Evolutionary conservation across 2,113 vertebrate genomes (phyloP).

Genomic region (Ploceus nigricollis): DNA sequence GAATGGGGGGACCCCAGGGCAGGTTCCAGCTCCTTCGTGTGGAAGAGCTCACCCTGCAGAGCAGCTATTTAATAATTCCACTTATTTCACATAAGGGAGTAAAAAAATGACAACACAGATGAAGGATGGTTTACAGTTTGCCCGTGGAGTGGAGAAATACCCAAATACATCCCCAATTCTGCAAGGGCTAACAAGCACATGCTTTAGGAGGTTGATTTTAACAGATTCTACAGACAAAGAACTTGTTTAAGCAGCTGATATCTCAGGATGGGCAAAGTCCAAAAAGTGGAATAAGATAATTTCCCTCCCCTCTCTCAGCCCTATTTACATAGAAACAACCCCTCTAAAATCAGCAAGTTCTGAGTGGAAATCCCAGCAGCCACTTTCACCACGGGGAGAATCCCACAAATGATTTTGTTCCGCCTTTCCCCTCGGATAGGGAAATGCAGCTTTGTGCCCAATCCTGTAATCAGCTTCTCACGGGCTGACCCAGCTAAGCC

Average conservation of each 20-base stretch:
- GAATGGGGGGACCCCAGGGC: rapidly evolving
- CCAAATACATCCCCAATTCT: background rate
- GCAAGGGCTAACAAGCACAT: rapidly evolving
- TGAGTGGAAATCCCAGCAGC: background rate
- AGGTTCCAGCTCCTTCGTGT: background rate
- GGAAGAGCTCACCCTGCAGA: background rate
- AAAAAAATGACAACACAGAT: rapidly evolving
- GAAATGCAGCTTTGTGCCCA: background rate
- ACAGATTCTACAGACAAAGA: rapidly evolving
- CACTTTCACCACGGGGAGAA: background rate
- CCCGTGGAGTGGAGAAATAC: rapidly evolving
- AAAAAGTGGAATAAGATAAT: background rate
- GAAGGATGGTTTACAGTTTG: background rate
- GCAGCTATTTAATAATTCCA: background rate
- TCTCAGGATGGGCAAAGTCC: background rate
- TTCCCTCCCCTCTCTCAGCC: background rate
- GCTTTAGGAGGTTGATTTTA: background rate
- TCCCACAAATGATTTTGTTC: background rate
- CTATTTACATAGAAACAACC: background rate
- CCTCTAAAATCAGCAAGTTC: background rate
- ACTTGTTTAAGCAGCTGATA: background rate
- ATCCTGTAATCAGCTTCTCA: background rate
- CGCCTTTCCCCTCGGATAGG: background rate
- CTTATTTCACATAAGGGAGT: background rate
- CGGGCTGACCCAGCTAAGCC: background rate